A percentile compares a stretch with the other conserved stretches of the same genome.
Evolutionary conservation across 2,888 invertebrate genomes (phyloP).

Genomic region (Eilema depressum): DNA sequence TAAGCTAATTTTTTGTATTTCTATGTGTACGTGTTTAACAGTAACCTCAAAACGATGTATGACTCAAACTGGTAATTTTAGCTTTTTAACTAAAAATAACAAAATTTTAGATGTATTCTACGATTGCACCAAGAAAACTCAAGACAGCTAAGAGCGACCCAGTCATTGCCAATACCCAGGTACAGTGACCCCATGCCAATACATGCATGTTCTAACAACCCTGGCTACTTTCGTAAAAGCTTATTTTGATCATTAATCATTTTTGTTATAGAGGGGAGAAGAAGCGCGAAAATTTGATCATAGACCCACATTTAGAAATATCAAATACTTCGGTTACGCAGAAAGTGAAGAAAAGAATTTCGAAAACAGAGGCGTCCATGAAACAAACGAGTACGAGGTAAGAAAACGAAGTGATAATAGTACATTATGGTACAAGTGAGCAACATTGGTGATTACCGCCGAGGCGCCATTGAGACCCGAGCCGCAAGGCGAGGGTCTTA

Average conservation of each 20-base stretch:
- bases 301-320: constrained; percentile 60
- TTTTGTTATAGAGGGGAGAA: constrained; percentile 61
- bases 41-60: constrained; percentile 1
- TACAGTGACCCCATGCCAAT: constrained; percentile 28
- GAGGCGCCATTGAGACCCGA: no score
- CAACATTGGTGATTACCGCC: no score
- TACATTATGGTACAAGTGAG: no score
- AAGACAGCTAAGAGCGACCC: constrained; percentile 79
- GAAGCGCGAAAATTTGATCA: constrained; percentile 55
- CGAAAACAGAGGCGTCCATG: constrained; percentile 63
- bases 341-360: constrained; percentile 69
- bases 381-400: constrained; percentile 49
- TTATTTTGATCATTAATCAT: background rate
- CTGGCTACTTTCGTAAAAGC: background rate
- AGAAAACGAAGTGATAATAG: no score
- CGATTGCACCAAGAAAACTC: constrained; percentile 79
- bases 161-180: constrained; percentile 75
- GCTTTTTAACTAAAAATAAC: constrained; percentile 37
- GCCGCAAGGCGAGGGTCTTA: no score
- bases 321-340: constrained; percentile 61
- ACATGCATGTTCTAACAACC: constrained; percentile 11
- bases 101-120: constrained; percentile 58
- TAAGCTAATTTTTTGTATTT: background rate
- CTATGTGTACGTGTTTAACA: constrained; percentile 5
- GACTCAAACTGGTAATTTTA: constrained; percentile 19